Evolutionary conservation across 2,113 vertebrate species (phyloP), one percentile per base, ranked within the genome.

Genomic region (Phyllostomus discolor): DNA sequence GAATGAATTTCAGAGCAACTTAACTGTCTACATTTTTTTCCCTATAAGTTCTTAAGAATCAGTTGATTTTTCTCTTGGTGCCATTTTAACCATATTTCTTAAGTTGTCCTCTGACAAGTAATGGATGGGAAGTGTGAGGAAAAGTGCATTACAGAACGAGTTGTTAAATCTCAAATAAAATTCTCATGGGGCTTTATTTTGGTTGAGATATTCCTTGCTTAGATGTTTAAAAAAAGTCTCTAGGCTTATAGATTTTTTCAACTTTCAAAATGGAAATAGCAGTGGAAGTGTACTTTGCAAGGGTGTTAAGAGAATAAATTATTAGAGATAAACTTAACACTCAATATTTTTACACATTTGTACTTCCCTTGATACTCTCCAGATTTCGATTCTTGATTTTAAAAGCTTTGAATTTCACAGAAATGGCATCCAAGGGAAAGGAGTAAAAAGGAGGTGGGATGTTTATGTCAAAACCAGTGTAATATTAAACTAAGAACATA

Each of bases 301-400:
- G 41, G 14, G 28, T 92, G 38, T 87, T 94, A 86, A 78, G 46
- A 95, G 76, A 92, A 95, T 96, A 94, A 80, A 84, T 95, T 90
- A 95, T 85, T 72, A 78, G 76, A 24, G 2, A 96, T 88, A 95
- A 94, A 73, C 4, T 28, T 88, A 41, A 5, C 66, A 73, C 52
- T 90, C 76, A 88, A 33, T 81, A 88, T 90, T 96, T 97, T 92
- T 96, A 50, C 35, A 85, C 66, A 96, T 95, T 88, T 92, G 4
- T 84, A 80, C 57, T 50, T 75, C 35, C 52, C 20, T 20, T 75
- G 11, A 4, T 80, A 93, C 15, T 73, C 59, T 92, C 22, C 59
- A 67, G 31, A 67, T n/a, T 92, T 92, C 4, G 2, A 64, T 50
- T 95, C 64, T 91, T 87, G 20, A 84, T 93, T 90, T 94, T 90